Percentiles rank a stretch among this genome's conserved stretches.
Evolutionary conservation across 2,797 vertebrate species (phyloP).

Genomic region (Enteromius afrohamiltoni): DNA sequence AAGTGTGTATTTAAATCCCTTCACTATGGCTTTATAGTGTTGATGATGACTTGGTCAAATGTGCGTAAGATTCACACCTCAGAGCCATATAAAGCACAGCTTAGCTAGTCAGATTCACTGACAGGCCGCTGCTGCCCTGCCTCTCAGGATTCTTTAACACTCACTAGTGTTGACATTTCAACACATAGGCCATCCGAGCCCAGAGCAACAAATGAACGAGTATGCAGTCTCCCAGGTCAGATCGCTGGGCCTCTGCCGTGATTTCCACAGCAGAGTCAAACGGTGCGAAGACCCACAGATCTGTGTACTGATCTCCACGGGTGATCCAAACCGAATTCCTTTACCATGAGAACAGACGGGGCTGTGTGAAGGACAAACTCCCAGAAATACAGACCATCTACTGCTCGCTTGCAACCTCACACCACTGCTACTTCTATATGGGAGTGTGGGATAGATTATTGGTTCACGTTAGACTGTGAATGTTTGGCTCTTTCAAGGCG

Average conservation of each 20-base stretch:
- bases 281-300: conserved; percentile 41
- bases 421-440: neutral
- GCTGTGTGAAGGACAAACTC: conserved; percentile 41
- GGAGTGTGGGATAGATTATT: neutral
- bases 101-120: conserved; percentile 47
- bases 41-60: conserved; percentile 55
- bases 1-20: conserved; percentile 45
- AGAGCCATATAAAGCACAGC: conserved; percentile 52
- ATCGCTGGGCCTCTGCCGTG: conserved; percentile 15
- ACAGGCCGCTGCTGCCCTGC: neutral
- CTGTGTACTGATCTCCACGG: conserved; percentile 52
- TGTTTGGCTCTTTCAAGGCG: neutral
- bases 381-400: conserved; percentile 33
- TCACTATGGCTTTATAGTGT: conserved; percentile 49
- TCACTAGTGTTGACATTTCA: conserved; percentile 54
- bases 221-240: conserved; percentile 36
- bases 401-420: neutral
- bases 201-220: conserved; percentile 37
- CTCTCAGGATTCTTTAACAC: conserved; percentile 28
- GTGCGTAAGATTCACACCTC: conserved; percentile 61
- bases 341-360: conserved; percentile 44
- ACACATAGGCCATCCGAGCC: conserved; percentile 50
- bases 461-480: neutral
- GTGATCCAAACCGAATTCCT: conserved; percentile 40
- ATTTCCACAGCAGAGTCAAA: conserved; percentile 39